phyloP scores from a whole-genome alignment of 2,888 invertebrate species.

The Cactoblastis cactorum region DNA sequence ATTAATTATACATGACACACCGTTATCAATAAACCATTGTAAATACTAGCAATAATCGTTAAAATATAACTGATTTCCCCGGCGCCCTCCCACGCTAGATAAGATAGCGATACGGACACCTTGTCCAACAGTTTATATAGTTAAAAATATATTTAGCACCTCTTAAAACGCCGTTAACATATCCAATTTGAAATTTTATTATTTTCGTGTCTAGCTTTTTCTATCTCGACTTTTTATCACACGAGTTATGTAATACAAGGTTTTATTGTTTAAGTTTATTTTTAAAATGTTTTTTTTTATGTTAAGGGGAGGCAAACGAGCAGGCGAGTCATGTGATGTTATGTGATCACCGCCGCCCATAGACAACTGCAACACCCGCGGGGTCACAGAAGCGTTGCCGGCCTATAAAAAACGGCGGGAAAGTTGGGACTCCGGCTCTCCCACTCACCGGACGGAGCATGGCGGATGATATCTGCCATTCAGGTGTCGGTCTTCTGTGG shows the following conservation, averaged over 20 bases:
- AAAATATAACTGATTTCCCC: conserved; percentile 1
- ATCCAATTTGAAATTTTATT: conserved; percentile 44
- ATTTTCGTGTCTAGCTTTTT: conserved; percentile 28
- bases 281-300: too few relatives aligned
- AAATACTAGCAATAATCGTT: neutral
- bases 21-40: conserved; percentile 1
- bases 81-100: neutral
- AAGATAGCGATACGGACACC: neutral
- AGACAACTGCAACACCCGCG: too few relatives aligned
- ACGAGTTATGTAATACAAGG: conserved; percentile 23
- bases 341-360: too few relatives aligned
- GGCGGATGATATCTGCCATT: too few relatives aligned
- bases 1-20: neutral
- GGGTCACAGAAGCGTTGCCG: too few relatives aligned
- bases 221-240: conserved; percentile 37
- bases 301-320: too few relatives aligned
- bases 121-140: conserved; percentile 36
- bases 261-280: too few relatives aligned
- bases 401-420: too few relatives aligned
- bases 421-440: too few relatives aligned
- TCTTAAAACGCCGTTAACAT: conserved; percentile 47
- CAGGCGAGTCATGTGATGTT: too few relatives aligned
- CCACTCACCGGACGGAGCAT: too few relatives aligned
- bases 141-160: conserved; percentile 37
- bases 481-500: too few relatives aligned